Percentiles rank a stretch among this genome's conserved stretches.
These are phyloP conservation scores for Egretta garzetta DNA, from an alignment of 2,113 vertebrate genomes.

Conservation along the genomic window DNA sequence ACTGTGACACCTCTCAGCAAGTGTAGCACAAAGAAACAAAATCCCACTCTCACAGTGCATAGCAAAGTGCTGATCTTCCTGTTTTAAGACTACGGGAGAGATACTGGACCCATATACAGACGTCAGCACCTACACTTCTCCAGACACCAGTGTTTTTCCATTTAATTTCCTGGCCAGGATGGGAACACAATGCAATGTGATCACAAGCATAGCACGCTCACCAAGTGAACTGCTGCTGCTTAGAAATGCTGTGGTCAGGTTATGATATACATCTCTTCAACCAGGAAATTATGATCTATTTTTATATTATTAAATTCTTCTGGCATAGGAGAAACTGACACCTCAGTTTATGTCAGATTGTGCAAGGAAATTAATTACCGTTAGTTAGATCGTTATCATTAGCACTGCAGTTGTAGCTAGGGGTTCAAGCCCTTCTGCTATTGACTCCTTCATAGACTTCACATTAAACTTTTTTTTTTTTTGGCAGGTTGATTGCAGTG, in stretches of 20 bases:
- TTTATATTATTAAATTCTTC: constrained; percentile 49
- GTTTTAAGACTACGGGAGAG: background rate
- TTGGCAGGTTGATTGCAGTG: constrained; percentile 50
- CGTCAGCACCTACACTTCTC: background rate
- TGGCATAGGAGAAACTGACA: background rate
- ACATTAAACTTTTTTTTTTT: background rate
- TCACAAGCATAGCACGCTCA: background rate
- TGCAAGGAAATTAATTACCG: constrained; percentile 32
- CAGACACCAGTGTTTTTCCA: background rate
- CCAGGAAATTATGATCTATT: constrained; percentile 63
- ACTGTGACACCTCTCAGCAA: background rate
- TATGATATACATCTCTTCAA: background rate
- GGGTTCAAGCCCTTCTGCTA: background rate
- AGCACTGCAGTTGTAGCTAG: background rate
- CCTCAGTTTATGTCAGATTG: background rate
- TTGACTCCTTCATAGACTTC: background rate
- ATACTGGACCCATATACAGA: background rate
- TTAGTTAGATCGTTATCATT: background rate
- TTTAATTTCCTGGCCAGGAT: constrained; percentile 53
- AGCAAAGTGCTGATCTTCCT: background rate
- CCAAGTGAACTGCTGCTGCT: background rate
- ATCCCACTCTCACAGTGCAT: background rate
- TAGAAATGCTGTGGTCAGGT: background rate
- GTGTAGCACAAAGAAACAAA: background rate
- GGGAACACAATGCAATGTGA: background rate